A percentile compares a stretch with the other conserved stretches of the same genome.
Conservation (phyloP, 2,113 vertebrate genomes). For the Desmodus rotundus region DNA sequence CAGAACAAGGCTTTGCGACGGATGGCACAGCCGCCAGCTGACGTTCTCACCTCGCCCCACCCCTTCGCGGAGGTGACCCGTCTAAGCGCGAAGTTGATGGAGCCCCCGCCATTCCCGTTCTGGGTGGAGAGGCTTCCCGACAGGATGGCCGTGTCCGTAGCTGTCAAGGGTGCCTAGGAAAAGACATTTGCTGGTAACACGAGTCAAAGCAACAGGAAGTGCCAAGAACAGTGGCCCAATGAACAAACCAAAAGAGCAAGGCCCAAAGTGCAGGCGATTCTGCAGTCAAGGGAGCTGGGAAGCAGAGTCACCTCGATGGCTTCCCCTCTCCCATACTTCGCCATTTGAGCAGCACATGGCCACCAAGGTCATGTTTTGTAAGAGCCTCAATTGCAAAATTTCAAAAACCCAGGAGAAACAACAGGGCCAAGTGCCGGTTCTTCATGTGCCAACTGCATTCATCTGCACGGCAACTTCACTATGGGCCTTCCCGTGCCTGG, state of each 20-base stretch:
- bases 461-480: background rate
- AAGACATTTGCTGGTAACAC: background rate
- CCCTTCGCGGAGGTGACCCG: slow-evolving; percentile 94
- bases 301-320: rapidly evolving
- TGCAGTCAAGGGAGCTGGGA: rapidly evolving
- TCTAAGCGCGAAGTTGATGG: slow-evolving; percentile 92
- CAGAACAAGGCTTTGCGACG: rapidly evolving
- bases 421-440: background rate
- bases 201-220: background rate
- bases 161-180: slow-evolving; percentile 92
- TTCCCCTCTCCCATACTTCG: rapidly evolving
- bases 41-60: slow-evolving; percentile 92
- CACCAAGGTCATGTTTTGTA: background rate
- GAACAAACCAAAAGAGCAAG: background rate
- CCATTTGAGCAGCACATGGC: background rate
- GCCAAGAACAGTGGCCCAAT: rapidly evolving
- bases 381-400: background rate
- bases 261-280: rapidly evolving
- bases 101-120: slow-evolving; percentile 96
- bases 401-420: background rate
- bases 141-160: slow-evolving; percentile 94
- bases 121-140: slow-evolving; percentile 97
- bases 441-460: rapidly evolving
- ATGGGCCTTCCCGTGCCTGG: rapidly evolving
- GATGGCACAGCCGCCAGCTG: rapidly evolving